Conservation (phyloP, 2,797 vertebrate genomes). For the Eremophila alpestris region DNA sequence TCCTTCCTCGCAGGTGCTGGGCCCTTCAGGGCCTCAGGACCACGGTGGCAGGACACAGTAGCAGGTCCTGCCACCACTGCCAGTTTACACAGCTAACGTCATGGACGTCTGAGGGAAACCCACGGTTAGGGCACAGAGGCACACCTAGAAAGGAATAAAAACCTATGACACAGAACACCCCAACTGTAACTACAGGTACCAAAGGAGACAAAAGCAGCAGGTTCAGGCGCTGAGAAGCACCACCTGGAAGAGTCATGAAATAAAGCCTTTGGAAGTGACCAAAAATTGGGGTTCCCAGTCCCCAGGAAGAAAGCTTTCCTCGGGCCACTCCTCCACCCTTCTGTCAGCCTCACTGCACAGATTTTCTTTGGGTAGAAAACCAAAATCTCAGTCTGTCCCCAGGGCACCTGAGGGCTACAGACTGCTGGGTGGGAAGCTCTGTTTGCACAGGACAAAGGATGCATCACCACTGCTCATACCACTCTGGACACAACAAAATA, state of each 20-base stretch:
- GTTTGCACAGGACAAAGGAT: slow-evolving; percentile 55
- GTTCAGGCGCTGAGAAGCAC: slow-evolving; percentile 23
- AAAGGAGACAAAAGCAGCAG: slow-evolving; percentile 69
- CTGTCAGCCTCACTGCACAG: not conserved
- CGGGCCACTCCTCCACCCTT: not conserved
- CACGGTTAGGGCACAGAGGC: slow-evolving; percentile 52
- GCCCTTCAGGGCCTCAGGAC: not conserved
- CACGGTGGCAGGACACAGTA: not conserved
- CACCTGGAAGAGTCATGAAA: slow-evolving; percentile 56
- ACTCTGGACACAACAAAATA: slow-evolving; percentile 75
- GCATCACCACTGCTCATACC: slow-evolving; percentile 72
- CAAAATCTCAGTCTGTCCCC: slow-evolving; percentile 36
- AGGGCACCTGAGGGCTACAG: not conserved
- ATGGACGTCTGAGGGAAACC: slow-evolving; percentile 36
- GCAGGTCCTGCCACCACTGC: not conserved
- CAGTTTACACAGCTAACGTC: not conserved
- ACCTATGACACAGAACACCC: slow-evolving; percentile 63
- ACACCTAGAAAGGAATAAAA: slow-evolving; percentile 61
- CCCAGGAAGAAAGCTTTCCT: slow-evolving; percentile 26
- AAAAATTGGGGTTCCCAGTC: slow-evolving; percentile 20
- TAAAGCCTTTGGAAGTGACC: slow-evolving; percentile 58
- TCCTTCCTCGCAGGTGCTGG: not conserved
- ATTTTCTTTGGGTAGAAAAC: slow-evolving; percentile 45
- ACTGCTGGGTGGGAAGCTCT: slow-evolving; percentile 25
- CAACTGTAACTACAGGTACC: slow-evolving; percentile 54